Evolutionary conservation across 2,113 vertebrate species (phyloP).

Genomic region (Butorides virescens): DNA sequence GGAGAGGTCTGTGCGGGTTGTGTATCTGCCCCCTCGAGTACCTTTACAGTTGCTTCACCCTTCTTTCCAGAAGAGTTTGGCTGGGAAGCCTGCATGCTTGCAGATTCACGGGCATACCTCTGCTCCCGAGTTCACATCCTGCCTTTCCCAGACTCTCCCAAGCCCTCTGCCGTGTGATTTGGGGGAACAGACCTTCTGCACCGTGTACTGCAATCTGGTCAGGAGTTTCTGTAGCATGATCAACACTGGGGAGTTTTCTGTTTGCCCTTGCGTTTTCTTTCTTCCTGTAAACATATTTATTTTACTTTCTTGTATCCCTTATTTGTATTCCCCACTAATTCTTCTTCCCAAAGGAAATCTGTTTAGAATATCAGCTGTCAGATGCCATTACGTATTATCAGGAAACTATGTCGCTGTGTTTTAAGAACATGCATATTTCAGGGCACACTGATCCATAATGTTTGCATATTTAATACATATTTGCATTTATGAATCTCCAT

Average conservation of each 20-base stretch:
- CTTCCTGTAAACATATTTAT: background rate
- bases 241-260: background rate
- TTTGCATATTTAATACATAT: slow-evolving; percentile 36
- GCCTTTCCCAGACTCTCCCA: background rate
- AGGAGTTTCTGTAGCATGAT: background rate
- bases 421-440: slow-evolving; percentile 26
- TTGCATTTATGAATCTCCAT: slow-evolving; percentile 46
- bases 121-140: background rate
- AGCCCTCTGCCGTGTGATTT: rapidly evolving
- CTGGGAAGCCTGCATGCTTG: background rate
- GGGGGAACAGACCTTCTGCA: background rate
- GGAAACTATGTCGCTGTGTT: slow-evolving; percentile 2
- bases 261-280: background rate
- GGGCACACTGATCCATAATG: slow-evolving; percentile 3
- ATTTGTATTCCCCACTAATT: slow-evolving; percentile 3
- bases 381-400: background rate
- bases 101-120: background rate
- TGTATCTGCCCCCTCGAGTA: background rate
- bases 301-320: background rate
- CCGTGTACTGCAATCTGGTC: rapidly evolving
- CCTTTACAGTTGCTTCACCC: background rate
- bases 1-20: background rate
- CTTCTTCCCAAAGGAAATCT: slow-evolving; percentile 12
- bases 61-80: background rate
- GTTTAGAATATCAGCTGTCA: slow-evolving; percentile 21